phyloP scores from a whole-genome alignment of 2,797 vertebrate species.

The Myotis myotis region DNA sequence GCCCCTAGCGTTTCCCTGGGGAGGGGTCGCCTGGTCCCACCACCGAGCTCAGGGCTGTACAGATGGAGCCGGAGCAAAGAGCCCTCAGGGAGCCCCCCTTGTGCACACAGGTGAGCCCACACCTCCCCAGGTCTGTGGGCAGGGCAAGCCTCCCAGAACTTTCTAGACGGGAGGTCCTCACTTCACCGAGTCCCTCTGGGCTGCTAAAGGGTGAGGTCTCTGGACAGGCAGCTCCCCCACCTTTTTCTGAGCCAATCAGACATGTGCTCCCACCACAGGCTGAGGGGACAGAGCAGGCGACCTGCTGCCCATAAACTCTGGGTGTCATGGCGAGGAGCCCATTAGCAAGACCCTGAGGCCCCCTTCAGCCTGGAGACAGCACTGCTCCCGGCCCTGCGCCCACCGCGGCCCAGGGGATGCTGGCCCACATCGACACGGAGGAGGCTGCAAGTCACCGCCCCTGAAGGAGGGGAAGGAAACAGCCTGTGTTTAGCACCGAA shows the following conservation, averaged over 20 bases:
- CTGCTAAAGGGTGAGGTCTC: not conserved
- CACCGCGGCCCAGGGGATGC: not conserved
- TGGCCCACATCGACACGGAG: not conserved
- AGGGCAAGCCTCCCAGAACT: not conserved
- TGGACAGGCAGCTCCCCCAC: rapidly evolving
- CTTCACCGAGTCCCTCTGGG: not conserved
- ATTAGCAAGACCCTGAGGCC: not conserved
- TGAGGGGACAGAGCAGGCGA: not conserved
- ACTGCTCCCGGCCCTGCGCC: not conserved
- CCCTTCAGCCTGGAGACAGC: not conserved
- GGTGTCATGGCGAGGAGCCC: rapidly evolving
- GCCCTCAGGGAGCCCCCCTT: rapidly evolving
- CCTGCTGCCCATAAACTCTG: not conserved
- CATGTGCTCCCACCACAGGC: rapidly evolving
- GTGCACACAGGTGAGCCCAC: rapidly evolving
- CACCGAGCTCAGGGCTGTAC: not conserved
- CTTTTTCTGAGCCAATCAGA: not conserved
- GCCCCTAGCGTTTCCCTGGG: not conserved
- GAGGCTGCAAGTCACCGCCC: not conserved
- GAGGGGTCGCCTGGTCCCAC: not conserved
- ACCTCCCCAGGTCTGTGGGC: not conserved
- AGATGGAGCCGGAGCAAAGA: not conserved
- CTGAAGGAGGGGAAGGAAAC: not conserved
- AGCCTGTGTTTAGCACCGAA: no score
- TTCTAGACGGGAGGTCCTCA: not conserved